Conservation (phyloP, 2,888 invertebrate genomes). For the Caenorhabditis auriculariae region DNA sequence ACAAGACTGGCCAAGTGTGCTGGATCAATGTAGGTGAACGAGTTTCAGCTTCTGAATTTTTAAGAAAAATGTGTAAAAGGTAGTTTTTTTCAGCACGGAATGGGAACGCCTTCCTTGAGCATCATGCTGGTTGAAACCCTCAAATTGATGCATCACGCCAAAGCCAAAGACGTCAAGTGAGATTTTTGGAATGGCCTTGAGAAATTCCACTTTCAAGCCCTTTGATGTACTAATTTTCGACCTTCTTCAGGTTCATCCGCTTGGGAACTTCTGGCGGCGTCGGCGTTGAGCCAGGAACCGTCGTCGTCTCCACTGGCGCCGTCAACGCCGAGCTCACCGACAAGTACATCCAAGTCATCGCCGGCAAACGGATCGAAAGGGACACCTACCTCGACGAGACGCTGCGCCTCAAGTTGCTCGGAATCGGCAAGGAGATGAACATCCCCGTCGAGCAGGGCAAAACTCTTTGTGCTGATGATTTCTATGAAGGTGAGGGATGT, state of each 20-base stretch:
- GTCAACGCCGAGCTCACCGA: slow-evolving; percentile 83
- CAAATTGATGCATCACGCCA: slow-evolving; percentile 92
- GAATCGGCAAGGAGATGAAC: slow-evolving; percentile 67
- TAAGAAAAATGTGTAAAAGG: background rate
- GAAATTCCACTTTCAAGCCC: too few species aligned
- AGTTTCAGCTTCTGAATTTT: background rate
- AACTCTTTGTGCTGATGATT: slow-evolving; percentile 94
- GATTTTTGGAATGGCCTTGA: background rate
- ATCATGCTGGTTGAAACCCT: slow-evolving; percentile 93
- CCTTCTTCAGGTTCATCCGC: slow-evolving; percentile 74
- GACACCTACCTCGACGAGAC: slow-evolving; percentile 80
- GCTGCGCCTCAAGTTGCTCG: slow-evolving; percentile 78
- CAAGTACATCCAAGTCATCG: slow-evolving; percentile 67
- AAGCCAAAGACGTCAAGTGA: slow-evolving; percentile 75
- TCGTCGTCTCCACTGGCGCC: slow-evolving; percentile 87
- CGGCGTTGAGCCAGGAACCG: slow-evolving; percentile 73
- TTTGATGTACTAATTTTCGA: background rate
- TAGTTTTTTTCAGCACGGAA: slow-evolving; percentile 78
- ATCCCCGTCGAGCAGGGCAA: slow-evolving; percentile 80
- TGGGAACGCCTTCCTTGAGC: slow-evolving; percentile 94
- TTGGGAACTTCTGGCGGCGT: slow-evolving; percentile 77
- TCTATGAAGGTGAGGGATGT: slow-evolving; percentile 86
- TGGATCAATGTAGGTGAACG: slow-evolving; percentile 65
- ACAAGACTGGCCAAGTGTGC: slow-evolving; percentile 66
- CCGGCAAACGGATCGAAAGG: slow-evolving; percentile 74